Evolutionary conservation across 1,140 invertebrate genomes (phyloP).

Genomic region (Formica selysi): DNA sequence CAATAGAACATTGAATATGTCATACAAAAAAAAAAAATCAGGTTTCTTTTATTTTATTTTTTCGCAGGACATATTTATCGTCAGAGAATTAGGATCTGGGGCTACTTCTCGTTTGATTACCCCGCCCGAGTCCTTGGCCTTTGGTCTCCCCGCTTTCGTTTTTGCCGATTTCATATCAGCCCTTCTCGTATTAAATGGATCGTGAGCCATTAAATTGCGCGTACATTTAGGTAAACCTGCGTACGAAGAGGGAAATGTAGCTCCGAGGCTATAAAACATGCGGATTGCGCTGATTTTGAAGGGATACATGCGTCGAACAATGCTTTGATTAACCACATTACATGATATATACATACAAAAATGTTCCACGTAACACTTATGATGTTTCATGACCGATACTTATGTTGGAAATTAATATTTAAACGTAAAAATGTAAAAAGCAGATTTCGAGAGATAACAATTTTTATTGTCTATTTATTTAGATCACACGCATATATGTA

Average conservation of each 20-base stretch:
- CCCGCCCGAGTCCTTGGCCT: constrained; percentile 18
- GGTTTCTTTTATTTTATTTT: background rate
- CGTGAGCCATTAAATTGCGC: constrained; percentile 62
- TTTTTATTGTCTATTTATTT: constrained; percentile 6
- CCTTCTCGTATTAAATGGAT: constrained; percentile 65
- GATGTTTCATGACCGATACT: no score
- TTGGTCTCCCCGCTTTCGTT: constrained; percentile 33
- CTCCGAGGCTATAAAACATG: constrained; percentile 41
- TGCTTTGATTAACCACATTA: constrained; percentile 45
- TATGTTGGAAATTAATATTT: background rate
- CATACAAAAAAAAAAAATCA: background rate
- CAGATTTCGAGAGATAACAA: background rate
- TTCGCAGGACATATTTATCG: constrained; percentile 25
- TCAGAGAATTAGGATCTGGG: constrained; percentile 22
- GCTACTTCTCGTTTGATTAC: constrained; percentile 9
- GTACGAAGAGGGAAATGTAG: constrained; percentile 31
- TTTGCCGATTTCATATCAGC: constrained; percentile 57
- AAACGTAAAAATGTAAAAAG: background rate
- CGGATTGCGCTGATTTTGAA: constrained; percentile 45
- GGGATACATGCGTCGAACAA: constrained; percentile 33
- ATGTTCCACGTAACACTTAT: background rate
- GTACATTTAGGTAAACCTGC: constrained; percentile 51
- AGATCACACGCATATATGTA: background rate
- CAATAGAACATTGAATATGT: background rate
- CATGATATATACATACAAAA: background rate